phyloP scores from a whole-genome alignment of 2,113 vertebrate genomes.

The Phrynocephalus versicolor region DNA sequence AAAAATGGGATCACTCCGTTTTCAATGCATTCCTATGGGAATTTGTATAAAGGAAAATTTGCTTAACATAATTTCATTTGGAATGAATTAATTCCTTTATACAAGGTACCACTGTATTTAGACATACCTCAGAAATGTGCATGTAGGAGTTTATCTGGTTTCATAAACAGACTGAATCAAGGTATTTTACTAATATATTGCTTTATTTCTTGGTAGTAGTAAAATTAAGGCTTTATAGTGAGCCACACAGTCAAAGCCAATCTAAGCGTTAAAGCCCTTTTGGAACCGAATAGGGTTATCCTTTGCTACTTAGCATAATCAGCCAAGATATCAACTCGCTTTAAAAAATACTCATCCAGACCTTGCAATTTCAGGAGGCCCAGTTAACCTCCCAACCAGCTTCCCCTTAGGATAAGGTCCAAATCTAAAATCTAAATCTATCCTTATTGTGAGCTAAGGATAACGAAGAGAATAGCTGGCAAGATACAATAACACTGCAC shows the following conservation, averaged over 20 bases:
- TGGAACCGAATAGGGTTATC: slow-evolving; percentile 65
- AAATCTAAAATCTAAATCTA: slow-evolving; percentile 30
- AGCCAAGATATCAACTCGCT: slow-evolving; percentile 66
- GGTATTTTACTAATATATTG: slow-evolving; percentile 75
- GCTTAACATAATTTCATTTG: no score
- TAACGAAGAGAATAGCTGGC: slow-evolving; percentile 38
- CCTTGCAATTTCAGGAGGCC: slow-evolving; percentile 63
- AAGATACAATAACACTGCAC: neutral
- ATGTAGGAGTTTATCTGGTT: neutral
- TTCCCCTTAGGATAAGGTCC: slow-evolving; percentile 47
- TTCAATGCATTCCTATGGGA: no score
- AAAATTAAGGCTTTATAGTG: slow-evolving; percentile 81
- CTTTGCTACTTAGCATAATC: slow-evolving; percentile 69
- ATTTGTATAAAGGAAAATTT: no score
- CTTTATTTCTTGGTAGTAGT: slow-evolving; percentile 83
- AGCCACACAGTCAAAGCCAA: slow-evolving; percentile 79
- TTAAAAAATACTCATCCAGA: slow-evolving; percentile 42
- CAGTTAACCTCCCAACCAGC: slow-evolving; percentile 55
- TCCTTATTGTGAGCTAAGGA: slow-evolving; percentile 40
- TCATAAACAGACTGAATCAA: neutral
- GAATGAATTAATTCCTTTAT: no score
- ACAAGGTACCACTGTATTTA: no score
- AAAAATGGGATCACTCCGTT: no score
- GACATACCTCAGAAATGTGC: neutral
- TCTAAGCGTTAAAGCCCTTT: slow-evolving; percentile 74